phyloP scores from a whole-genome alignment of 1,140 invertebrate species.

The Megalopta genalis region DNA sequence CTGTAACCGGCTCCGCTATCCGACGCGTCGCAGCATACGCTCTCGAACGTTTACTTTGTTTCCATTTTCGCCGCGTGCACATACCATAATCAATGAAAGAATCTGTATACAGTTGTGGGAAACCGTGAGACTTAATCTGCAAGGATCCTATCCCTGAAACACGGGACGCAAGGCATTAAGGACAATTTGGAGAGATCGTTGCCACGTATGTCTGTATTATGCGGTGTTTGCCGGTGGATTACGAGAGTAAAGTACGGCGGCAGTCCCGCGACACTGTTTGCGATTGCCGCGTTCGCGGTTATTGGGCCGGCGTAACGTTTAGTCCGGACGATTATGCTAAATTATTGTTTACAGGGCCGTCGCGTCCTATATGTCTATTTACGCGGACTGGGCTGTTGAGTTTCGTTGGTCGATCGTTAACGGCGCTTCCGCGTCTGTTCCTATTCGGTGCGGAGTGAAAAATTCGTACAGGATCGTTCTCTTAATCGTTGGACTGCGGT shows the following conservation, averaged over 20 bases:
- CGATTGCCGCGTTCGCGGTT: conserved; percentile 65
- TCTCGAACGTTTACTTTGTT: not conserved
- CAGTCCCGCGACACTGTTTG: conserved; percentile 56
- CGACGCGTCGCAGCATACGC: too few species aligned
- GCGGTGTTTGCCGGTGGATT: conserved; percentile 70
- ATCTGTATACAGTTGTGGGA: not conserved
- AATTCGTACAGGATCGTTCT: too few species aligned
- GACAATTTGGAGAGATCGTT: conserved; percentile 59
- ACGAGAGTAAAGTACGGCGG: conserved; percentile 71
- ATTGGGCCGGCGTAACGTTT: conserved; percentile 61
- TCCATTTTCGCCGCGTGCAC: not conserved
- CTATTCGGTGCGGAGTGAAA: not conserved
- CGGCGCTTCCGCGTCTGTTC: not conserved
- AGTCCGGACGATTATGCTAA: conserved; percentile 67
- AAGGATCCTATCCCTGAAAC: not conserved
- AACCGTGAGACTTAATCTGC: not conserved
- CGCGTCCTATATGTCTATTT: conserved; percentile 60
- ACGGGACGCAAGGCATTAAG: conserved; percentile 42
- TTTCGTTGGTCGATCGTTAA: conserved; percentile 25
- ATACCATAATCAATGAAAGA: not conserved
- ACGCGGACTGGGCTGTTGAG: conserved; percentile 14
- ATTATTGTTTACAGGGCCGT: conserved; percentile 62
- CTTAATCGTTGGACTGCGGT: too few species aligned
- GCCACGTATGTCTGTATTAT: conserved; percentile 72
- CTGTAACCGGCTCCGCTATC: too few species aligned